Evolutionary conservation across 2,888 invertebrate genomes (phyloP).

Genomic region (Phaonia tiefii): DNA sequence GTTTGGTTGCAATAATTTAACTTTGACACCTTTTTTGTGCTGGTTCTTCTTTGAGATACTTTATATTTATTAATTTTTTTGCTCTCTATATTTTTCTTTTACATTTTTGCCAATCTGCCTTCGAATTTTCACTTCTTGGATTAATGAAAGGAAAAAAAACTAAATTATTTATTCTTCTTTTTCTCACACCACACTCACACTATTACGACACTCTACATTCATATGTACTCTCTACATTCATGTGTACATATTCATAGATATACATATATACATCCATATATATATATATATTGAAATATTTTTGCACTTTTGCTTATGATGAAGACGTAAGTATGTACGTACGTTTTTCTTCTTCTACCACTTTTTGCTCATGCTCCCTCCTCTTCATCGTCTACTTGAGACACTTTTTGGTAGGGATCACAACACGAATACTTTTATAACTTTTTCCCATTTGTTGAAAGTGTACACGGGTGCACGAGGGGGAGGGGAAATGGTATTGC

Average conservation of each 20-base stretch:
- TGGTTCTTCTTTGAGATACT: background rate
- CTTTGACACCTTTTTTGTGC: constrained; percentile 5
- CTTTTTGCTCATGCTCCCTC: background rate
- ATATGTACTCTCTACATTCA: too few relatives aligned
- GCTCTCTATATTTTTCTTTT: too few relatives aligned
- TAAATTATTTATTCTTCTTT: constrained; percentile 35
- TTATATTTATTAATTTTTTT: constrained; percentile 1
- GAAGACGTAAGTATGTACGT: constrained; percentile 16
- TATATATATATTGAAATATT: background rate
- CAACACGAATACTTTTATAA: background rate
- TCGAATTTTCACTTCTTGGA: background rate
- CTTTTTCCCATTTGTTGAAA: background rate
- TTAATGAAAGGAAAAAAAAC: background rate
- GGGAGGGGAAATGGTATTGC: background rate
- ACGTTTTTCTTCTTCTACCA: background rate
- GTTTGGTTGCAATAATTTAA: background rate
- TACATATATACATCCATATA: too few relatives aligned
- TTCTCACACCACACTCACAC: constrained; percentile 43
- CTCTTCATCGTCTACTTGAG: background rate
- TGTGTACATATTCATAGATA: background rate
- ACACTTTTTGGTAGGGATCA: background rate
- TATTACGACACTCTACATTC: too few relatives aligned
- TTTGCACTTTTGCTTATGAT: constrained; percentile 12
- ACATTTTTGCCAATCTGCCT: background rate
- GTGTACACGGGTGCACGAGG: background rate